phyloP scores from a whole-genome alignment of 2,113 vertebrate species.

The Tamias sibiricus region DNA sequence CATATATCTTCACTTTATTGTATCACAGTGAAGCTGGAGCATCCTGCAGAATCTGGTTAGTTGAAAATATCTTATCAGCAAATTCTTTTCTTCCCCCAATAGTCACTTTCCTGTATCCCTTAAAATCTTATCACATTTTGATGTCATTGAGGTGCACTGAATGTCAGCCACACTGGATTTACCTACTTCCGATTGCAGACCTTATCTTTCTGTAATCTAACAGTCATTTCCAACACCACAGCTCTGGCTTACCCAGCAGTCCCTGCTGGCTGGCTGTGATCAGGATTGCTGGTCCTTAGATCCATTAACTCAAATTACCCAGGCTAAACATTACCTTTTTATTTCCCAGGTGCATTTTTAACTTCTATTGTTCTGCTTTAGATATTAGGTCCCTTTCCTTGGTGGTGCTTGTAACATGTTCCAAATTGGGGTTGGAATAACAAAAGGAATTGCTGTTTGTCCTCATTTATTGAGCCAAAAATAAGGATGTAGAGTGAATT shows the following conservation, averaged over 20 bases:
- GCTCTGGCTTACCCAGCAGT: background rate
- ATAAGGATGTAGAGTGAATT: slow-evolving; percentile 24
- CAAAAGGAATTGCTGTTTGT: slow-evolving; percentile 12
- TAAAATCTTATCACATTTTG: background rate
- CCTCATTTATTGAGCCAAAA: slow-evolving; percentile 51
- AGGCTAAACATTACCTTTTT: background rate
- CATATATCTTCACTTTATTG: background rate
- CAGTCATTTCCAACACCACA: background rate
- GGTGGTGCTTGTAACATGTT: background rate
- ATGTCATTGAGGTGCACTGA: background rate
- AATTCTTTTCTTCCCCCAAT: background rate
- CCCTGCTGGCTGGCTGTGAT: background rate
- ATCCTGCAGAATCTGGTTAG: background rate
- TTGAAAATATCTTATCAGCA: background rate
- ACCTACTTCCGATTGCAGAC: background rate
- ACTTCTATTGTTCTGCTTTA: background rate
- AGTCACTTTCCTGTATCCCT: background rate
- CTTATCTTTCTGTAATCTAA: background rate
- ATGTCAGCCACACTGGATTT: background rate
- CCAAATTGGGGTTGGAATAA: slow-evolving; percentile 46
- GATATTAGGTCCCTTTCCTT: slow-evolving; percentile 2
- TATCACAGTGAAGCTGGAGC: background rate
- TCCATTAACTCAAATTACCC: slow-evolving; percentile 4
- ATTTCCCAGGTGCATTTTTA: slow-evolving; percentile 54
- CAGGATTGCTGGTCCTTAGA: background rate